phyloP scores from a whole-genome alignment of 2,888 invertebrate species.

The Hesperia comma region DNA sequence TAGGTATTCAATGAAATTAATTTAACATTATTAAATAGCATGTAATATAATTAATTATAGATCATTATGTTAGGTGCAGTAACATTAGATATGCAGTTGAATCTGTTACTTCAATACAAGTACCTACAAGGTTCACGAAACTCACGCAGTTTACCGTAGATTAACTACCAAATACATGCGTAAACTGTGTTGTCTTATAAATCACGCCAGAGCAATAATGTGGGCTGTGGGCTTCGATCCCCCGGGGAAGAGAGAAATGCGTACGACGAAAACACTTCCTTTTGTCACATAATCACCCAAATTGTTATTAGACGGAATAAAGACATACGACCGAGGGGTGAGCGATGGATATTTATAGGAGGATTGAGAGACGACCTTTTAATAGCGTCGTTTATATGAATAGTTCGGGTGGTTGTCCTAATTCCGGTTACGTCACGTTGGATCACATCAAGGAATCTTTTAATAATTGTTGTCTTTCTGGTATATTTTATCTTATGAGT shows the following conservation, averaged over 20 bases:
- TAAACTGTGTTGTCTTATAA: slow-evolving; percentile 57
- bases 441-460: background rate
- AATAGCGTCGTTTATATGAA: slow-evolving; percentile 66
- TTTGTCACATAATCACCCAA: slow-evolving; percentile 82
- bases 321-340: slow-evolving; percentile 76
- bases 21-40: too few species aligned
- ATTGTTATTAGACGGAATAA: slow-evolving; percentile 83
- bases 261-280: slow-evolving; percentile 74
- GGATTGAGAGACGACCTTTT: slow-evolving; percentile 75
- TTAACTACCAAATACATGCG: background rate
- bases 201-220: slow-evolving; percentile 80
- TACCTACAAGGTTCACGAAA: too few species aligned
- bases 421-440: slow-evolving; percentile 13
- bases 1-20: too few species aligned
- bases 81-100: too few species aligned
- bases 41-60: too few species aligned
- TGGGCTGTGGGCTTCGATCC: slow-evolving; percentile 57
- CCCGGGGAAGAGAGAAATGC: slow-evolving; percentile 65
- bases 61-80: too few species aligned
- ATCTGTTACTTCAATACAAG: too few species aligned
- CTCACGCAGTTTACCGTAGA: background rate
- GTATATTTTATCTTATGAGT: too few species aligned
- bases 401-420: slow-evolving; percentile 39
- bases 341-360: slow-evolving; percentile 67
- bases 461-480: slow-evolving; percentile 3